These are phyloP conservation scores for Pheosia tremula DNA, from an alignment of 2,888 invertebrate genomes.

Conservation along the genomic window DNA sequence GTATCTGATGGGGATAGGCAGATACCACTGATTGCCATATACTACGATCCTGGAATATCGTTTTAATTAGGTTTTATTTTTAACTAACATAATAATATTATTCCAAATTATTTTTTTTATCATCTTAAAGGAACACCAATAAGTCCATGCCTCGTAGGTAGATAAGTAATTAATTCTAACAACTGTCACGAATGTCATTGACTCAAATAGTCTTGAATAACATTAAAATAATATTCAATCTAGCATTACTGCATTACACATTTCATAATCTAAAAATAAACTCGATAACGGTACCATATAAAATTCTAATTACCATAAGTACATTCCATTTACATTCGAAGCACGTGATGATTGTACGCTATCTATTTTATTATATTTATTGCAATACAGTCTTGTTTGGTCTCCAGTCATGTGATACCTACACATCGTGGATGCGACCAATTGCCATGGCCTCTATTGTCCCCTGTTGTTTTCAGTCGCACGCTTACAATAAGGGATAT, in stretches of 20 bases:
- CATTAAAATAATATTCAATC: conserved; percentile 4
- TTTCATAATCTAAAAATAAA: conserved; percentile 28
- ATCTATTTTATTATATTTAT: conserved; percentile 30
- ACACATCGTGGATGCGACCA: conserved; percentile 33
- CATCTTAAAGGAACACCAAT: not conserved
- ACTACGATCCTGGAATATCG: no score
- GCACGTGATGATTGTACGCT: conserved; percentile 39
- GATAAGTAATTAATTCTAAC: not conserved
- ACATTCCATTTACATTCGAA: conserved; percentile 36
- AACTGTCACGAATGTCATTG: not conserved
- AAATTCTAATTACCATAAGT: conserved; percentile 25
- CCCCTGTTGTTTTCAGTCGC: conserved; percentile 16
- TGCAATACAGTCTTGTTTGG: conserved; percentile 39
- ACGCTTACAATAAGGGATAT: conserved; percentile 26
- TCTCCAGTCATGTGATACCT: conserved; percentile 37
- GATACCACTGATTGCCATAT: no score
- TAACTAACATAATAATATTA: no score
- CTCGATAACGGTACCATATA: conserved; percentile 25
- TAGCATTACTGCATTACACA: conserved; percentile 1
- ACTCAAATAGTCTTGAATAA: not conserved
- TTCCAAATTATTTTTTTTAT: no score
- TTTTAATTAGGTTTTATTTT: no score
- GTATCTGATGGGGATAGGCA: no score
- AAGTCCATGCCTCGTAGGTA: not conserved
- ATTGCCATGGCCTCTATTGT: conserved; percentile 34